Percentiles rank a stretch among this genome's conserved stretches.
phyloP scores from a whole-genome alignment of 2,888 invertebrate genomes.

The Scaptomyza parva region DNA sequence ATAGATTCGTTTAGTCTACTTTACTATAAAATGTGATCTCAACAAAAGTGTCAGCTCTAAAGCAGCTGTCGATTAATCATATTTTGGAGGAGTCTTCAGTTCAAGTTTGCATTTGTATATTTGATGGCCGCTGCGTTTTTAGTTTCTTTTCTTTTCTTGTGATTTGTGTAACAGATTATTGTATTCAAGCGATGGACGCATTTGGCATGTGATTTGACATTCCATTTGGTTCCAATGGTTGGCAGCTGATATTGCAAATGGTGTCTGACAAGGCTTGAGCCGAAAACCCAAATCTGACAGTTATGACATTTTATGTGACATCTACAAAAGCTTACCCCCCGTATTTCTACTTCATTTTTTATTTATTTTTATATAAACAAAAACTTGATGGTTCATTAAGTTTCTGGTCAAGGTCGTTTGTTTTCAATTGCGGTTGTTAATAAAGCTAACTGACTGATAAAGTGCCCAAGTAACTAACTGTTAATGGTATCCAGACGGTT shows the following conservation, averaged over 20 bases:
- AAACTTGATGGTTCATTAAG: conserved; percentile 69
- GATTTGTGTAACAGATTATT: conserved; percentile 71
- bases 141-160: conserved; percentile 12
- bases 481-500: conserved; percentile 10
- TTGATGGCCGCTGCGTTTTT: conserved; percentile 13
- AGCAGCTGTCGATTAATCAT: conserved; percentile 69
- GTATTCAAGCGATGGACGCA: conserved; percentile 24
- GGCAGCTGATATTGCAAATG: conserved; percentile 51
- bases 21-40: conserved; percentile 43
- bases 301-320: conserved; percentile 76
- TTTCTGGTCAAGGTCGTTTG: conserved; percentile 73
- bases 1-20: conserved; percentile 16
- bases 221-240: conserved; percentile 59
- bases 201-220: conserved; percentile 39
- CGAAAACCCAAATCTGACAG: conserved; percentile 53
- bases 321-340: conserved; percentile 47
- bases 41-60: conserved; percentile 66
- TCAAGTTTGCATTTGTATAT: conserved; percentile 51
- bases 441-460: conserved; percentile 47
- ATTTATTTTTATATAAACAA: conserved; percentile 5
- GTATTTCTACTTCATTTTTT: conserved; percentile 13
- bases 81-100: conserved; percentile 42
- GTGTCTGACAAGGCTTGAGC: conserved; percentile 25
- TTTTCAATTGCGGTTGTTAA: conserved; percentile 33
- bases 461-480: conserved; percentile 32